These are phyloP conservation scores for Zeugodacus cucurbitae DNA, from an alignment of 1,140 invertebrate genomes.

Conservation along the genomic window DNA sequence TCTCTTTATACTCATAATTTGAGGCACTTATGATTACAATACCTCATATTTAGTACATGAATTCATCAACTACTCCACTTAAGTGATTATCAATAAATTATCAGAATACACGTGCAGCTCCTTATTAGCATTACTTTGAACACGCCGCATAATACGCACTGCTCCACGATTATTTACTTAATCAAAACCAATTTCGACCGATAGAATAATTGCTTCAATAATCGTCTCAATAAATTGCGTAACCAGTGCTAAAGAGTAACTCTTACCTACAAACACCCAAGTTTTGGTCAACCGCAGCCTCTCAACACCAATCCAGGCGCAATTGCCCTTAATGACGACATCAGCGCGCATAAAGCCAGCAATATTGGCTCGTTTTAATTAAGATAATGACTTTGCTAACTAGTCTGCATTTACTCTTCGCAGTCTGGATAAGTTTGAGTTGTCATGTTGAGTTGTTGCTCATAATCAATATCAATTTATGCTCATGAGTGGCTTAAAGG, in stretches of 20 bases:
- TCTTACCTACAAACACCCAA: not conserved
- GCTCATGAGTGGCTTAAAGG: not conserved
- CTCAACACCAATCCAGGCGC: not conserved
- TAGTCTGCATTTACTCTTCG: slow-evolving; percentile 14
- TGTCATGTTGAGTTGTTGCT: not conserved
- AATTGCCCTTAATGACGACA: not conserved
- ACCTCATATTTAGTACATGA: no score
- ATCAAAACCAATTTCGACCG: not conserved
- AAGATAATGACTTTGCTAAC: slow-evolving; percentile 36
- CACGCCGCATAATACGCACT: not conserved
- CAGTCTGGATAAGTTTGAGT: not conserved
- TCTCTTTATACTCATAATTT: no score
- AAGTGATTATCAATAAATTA: not conserved
- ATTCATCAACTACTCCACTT: not conserved
- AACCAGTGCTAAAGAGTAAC: not conserved
- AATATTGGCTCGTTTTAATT: slow-evolving; percentile 25
- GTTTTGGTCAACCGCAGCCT: not conserved
- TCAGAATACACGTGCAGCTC: not conserved
- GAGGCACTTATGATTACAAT: no score
- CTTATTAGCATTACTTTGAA: not conserved
- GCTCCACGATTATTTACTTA: not conserved
- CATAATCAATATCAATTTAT: slow-evolving; percentile 25
- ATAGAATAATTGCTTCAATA: not conserved
- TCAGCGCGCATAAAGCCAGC: not conserved
- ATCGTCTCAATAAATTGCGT: not conserved